Base-by-base conservation (phyloP, 1,140 invertebrate species). In the Pseudachorutes palmiensis region DNA sequence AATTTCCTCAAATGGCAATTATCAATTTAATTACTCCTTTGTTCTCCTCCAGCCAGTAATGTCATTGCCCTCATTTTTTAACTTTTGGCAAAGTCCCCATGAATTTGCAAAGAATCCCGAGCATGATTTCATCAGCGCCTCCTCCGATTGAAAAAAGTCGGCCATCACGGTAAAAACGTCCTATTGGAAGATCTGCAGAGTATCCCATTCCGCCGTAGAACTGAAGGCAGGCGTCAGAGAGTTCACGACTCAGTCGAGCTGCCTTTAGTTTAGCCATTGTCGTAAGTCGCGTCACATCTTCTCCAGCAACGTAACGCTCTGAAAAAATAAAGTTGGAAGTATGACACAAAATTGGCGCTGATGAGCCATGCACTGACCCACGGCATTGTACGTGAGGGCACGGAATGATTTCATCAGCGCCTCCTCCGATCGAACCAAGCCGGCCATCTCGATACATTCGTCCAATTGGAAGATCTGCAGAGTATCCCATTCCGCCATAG, bases 161-260 rank as follows among this genome's bases (percentile, higher is more conserved):
- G 48, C 78, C 73, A 76, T 86, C 84, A 45, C 84, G 78, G 72
- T 77, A 84, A 14, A 78, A 73, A 22, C 83, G 73, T 45, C 78
- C 79, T 41, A 84, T 76, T 3, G 76, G 67, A 19, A 80, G 77
- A 55, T 86, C 84, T 49, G 78, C 76, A 2, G 82, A 82, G 75
- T 80, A 86, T 1, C 84, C 84, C 81, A 84, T 84, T 22, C 83
- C 85, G 64, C 85, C 84, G 80, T 81, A 85, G 70, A 76, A 85
- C 77, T 86, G 84, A 31, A 86, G 75, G 75, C 84, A 86, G 19
- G 75, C 70, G 75, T 86, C 85, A n/a, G 78, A 75, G 0, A 83
- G 75, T 72, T 81, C 77, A 30, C 84, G 73, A 12, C 74, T 65
- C 36, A 86, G 74, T 33, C 83, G 76, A 5, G 83, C 85, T 28